Percentiles rank a stretch among this genome's conserved stretches.
Evolutionary conservation across 2,113 vertebrate genomes (phyloP).

Genomic region (Dipodomys ordii): DNA sequence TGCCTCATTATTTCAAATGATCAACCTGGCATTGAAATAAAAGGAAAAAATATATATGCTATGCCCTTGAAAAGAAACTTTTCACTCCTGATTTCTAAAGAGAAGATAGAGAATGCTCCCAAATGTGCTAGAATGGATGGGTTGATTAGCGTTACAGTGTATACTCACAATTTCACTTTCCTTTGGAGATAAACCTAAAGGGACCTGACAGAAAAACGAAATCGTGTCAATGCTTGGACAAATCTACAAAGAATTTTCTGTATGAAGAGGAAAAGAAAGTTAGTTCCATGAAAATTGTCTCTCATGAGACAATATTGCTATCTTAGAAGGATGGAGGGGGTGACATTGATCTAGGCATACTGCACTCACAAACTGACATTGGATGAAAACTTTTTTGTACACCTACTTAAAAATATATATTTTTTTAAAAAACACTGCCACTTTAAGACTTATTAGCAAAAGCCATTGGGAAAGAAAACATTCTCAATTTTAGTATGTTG

Average conservation of each 20-base stretch:
- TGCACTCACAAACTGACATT: no score
- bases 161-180: not conserved
- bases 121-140: not conserved
- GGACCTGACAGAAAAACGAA: not conserved
- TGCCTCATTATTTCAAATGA: constrained; percentile 39
- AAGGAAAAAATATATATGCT: not conserved
- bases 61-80: not conserved
- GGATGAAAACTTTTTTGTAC: no score
- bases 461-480: not conserved
- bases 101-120: not conserved
- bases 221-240: not conserved
- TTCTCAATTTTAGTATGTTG: not conserved
- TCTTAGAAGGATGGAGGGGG: not conserved
- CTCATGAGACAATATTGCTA: not conserved
- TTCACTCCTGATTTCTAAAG: constrained; percentile 41
- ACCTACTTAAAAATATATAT: no score
- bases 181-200: not conserved
- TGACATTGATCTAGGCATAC: no score
- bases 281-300: not conserved
- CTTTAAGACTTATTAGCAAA: not conserved
- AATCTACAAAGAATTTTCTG: not conserved
- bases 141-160: not conserved
- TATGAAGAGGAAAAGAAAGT: not conserved
- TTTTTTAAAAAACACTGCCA: no score
- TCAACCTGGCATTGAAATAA: not conserved